Evolutionary conservation across 2,888 invertebrate species (phyloP).

Genomic region (Caenorhabditis drosophilae): DNA sequence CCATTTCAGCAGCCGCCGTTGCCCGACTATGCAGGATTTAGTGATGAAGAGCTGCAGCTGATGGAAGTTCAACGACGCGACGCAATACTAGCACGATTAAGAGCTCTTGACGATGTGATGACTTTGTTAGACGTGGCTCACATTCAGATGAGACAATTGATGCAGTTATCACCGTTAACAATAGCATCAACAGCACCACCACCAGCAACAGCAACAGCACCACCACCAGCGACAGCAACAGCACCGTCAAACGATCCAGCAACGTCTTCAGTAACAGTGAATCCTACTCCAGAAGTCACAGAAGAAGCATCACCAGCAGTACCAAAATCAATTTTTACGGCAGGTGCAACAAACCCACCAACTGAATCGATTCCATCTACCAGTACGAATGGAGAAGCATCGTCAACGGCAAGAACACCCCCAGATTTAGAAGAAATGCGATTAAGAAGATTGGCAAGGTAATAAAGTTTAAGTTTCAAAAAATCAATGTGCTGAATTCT

Average conservation of each 20-base stretch:
- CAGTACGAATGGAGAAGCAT: constrained; percentile 1
- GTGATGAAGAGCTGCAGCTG: constrained; percentile 82
- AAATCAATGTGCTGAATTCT: neutral
- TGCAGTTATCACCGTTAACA: constrained; percentile 7
- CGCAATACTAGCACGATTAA: constrained; percentile 87
- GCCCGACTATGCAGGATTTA: constrained; percentile 74
- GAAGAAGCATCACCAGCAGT: constrained; percentile 4
- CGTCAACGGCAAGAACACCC: constrained; percentile 14
- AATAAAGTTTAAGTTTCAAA: constrained; percentile 13
- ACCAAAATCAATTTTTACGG: neutral
- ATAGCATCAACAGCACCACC: neutral
- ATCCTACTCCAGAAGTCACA: neutral
- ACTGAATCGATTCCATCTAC: constrained; percentile 1
- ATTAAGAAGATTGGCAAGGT: constrained; percentile 14
- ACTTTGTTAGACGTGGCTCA: constrained; percentile 90
- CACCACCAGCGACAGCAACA: neutral
- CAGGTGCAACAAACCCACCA: neutral
- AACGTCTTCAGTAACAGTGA: neutral
- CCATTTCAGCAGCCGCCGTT: constrained; percentile 70
- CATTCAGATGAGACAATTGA: constrained; percentile 70
- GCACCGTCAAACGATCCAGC: neutral
- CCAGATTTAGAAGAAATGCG: constrained; percentile 32
- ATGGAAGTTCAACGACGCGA: constrained; percentile 84
- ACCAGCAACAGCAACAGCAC: neutral
- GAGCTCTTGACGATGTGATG: constrained; percentile 83